Percentiles rank a stretch among this genome's conserved stretches.
phyloP scores from a whole-genome alignment of 2,888 invertebrate genomes.

The Leptura quadrifasciata region DNA sequence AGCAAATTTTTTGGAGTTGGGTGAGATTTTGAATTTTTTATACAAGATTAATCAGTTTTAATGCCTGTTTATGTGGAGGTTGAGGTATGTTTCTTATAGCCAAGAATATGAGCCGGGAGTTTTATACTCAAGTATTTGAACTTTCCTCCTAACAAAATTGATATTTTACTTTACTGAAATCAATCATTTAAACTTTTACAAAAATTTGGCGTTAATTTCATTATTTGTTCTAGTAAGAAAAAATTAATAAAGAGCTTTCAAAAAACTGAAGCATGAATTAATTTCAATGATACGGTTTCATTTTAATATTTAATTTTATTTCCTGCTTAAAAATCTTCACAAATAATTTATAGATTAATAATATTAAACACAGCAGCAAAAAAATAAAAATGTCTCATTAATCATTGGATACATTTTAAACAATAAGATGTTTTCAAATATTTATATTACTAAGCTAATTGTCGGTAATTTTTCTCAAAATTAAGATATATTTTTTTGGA shows the following conservation, averaged over 20 bases:
- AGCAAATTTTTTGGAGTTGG: too few species aligned
- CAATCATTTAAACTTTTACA: too few species aligned
- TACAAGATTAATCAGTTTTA: too few species aligned
- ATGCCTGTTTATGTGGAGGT: too few species aligned
- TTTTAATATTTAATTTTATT: background rate
- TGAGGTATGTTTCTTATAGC: background rate
- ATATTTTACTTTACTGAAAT: too few species aligned
- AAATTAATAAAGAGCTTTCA: background rate
- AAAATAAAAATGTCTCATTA: background rate
- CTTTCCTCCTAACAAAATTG: background rate
- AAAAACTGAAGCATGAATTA: background rate
- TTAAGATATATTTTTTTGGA: slow-evolving; percentile 23
- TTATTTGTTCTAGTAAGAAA: background rate
- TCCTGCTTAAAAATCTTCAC: background rate
- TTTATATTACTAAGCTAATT: background rate
- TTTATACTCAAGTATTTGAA: background rate
- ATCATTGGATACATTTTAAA: background rate
- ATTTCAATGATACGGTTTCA: background rate
- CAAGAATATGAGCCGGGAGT: background rate
- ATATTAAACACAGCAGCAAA: slow-evolving; percentile 1
- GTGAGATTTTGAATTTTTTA: too few species aligned
- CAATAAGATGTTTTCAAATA: background rate
- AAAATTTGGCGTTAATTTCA: too few species aligned
- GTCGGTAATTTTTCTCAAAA: background rate
- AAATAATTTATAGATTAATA: background rate